Percentiles rank a stretch among this genome's conserved stretches.
Evolutionary conservation across 2,797 vertebrate species (phyloP).

Genomic region (Coccyzus lansbergi): DNA sequence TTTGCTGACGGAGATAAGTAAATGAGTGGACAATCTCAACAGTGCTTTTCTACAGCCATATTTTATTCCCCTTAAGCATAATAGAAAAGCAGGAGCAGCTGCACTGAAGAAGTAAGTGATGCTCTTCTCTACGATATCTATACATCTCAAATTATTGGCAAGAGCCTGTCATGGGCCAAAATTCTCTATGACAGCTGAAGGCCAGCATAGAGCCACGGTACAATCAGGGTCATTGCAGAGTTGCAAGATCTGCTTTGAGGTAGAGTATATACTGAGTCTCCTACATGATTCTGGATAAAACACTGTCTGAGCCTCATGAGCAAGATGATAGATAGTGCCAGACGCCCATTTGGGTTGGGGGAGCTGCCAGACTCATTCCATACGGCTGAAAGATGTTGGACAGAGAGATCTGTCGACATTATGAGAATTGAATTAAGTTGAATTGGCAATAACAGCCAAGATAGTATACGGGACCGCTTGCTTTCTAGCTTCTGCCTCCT

Average conservation of each 20-base stretch:
- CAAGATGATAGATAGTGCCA: conserved; percentile 43
- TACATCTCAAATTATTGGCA: not conserved
- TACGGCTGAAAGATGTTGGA: conserved; percentile 12
- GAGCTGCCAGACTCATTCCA: conserved; percentile 48
- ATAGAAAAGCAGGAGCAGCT: conserved; percentile 7
- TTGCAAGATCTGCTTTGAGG: not conserved
- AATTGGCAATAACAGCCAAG: conserved; percentile 30
- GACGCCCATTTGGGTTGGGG: conserved; percentile 7
- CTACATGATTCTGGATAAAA: not conserved
- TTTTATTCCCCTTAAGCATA: not conserved
- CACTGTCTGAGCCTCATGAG: not conserved
- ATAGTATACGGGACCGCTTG: conserved; percentile 6
- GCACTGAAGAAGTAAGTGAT: not conserved
- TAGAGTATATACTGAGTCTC: not conserved
- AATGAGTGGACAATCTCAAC: conserved; percentile 18
- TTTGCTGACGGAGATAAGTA: conserved; percentile 9
- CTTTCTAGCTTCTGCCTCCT: not conserved
- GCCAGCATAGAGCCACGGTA: not conserved
- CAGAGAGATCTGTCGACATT: conserved; percentile 33
- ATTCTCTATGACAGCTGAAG: not conserved
- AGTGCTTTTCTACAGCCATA: not conserved
- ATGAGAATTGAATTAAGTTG: conserved; percentile 50
- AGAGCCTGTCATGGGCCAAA: not conserved
- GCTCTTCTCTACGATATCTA: not conserved
- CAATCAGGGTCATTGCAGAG: not conserved